phyloP scores from a whole-genome alignment of 2,888 invertebrate genomes.

The Yponomeuta cagnagella region DNA sequence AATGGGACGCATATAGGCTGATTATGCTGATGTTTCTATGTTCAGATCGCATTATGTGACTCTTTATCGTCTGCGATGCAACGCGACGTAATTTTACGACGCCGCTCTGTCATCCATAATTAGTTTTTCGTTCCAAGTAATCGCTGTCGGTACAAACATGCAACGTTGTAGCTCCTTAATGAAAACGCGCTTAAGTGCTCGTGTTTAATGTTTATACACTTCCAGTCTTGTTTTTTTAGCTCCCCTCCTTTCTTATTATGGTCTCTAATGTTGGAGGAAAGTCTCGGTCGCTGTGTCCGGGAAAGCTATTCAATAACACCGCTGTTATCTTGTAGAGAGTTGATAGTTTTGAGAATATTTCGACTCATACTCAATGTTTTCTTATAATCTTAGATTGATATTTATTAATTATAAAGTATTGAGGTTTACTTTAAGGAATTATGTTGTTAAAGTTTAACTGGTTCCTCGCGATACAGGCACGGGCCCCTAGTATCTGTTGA shows the following conservation, averaged over 20 bases:
- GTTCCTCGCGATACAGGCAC: no score
- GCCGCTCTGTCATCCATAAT: conserved; percentile 52
- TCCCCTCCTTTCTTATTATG: conserved; percentile 14
- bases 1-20: no score
- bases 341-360: not conserved
- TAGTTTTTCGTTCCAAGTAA: conserved; percentile 64
- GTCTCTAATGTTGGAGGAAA: conserved; percentile 12
- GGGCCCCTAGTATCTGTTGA: no score
- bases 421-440: no score
- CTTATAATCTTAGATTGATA: no score
- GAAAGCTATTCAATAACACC: not conserved
- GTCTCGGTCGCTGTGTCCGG: not conserved
- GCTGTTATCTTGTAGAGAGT: not conserved
- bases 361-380: no score
- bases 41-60: conserved; percentile 16
- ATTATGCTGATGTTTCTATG: no score
- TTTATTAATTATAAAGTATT: no score
- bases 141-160: conserved; percentile 59
- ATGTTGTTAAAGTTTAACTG: no score
- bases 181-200: conserved; percentile 65
- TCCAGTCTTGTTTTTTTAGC: conserved; percentile 52
- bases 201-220: conserved; percentile 67
- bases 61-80: conserved; percentile 14
- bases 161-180: conserved; percentile 65
- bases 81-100: conserved; percentile 22